phyloP scores from a whole-genome alignment of 2,797 vertebrate genomes.

The Scolopax bukidnonensis region DNA sequence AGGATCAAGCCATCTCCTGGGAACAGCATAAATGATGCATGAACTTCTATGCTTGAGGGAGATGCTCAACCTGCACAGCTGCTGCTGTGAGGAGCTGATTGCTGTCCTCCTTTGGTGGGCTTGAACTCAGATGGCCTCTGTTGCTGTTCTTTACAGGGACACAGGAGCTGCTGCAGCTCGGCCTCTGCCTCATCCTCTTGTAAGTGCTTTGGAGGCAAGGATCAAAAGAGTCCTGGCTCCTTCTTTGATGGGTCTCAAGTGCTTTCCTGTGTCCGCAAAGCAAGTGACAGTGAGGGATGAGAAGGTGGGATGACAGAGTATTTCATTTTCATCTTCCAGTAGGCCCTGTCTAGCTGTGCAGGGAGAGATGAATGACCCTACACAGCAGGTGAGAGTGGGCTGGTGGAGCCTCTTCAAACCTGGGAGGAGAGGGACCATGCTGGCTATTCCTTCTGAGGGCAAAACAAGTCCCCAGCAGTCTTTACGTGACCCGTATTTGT shows the following conservation, averaged over 20 bases:
- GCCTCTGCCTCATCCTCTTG: neutral
- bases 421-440: neutral
- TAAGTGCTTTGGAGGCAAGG: neutral
- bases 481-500: neutral
- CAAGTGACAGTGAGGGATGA: neutral
- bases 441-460: neutral
- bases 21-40: neutral
- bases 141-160: neutral
- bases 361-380: neutral
- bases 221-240: neutral
- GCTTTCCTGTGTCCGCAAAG: neutral
- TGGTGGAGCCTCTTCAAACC: neutral
- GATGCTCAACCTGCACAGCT: neutral
- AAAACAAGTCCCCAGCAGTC: neutral
- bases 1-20: neutral
- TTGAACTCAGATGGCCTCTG: neutral
- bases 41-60: neutral
- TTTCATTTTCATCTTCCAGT: neutral
- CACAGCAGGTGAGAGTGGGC: rapidly evolving
- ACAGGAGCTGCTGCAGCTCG: neutral
- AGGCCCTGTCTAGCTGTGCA: neutral
- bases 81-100: neutral
- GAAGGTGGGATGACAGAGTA: neutral
- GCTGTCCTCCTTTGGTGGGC: neutral
- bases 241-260: neutral